These are phyloP conservation scores for Carassius gibelio DNA, from an alignment of 2,113 vertebrate genomes.

Conservation along the genomic window DNA sequence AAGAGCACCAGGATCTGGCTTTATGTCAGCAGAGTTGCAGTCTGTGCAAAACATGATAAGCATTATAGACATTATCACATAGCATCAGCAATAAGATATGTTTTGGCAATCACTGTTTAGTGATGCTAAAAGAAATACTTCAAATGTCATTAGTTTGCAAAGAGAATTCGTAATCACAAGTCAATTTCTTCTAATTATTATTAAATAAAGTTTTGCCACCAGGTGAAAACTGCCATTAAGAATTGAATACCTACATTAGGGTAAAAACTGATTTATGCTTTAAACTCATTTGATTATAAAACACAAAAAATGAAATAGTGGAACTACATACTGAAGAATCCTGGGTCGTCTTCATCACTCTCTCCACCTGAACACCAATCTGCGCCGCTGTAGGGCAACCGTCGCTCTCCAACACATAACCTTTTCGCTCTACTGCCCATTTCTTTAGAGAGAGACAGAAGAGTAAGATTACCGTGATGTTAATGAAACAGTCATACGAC, in stretches of 20 bases:
- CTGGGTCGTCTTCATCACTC: conserved; percentile 81
- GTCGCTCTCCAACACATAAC: conserved; percentile 80
- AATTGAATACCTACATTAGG: too few species aligned
- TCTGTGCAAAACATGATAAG: conserved; percentile 72
- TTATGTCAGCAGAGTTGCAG: conserved; percentile 93
- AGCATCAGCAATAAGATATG: background rate
- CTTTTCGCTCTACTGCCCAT: conserved; percentile 76
- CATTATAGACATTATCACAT: background rate
- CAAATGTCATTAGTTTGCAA: too few species aligned
- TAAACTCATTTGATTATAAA: too few species aligned
- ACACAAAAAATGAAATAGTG: background rate
- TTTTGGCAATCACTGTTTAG: too few species aligned
- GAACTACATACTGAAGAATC: conserved; percentile 67
- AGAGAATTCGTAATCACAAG: too few species aligned
- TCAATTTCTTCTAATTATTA: too few species aligned
- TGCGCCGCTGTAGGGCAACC: conserved; percentile 80
- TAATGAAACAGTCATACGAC: background rate
- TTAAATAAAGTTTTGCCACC: too few species aligned
- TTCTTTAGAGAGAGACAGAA: conserved; percentile 49
- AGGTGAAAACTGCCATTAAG: too few species aligned
- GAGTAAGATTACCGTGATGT: background rate
- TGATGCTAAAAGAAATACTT: too few species aligned
- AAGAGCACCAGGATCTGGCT: conserved; percentile 90
- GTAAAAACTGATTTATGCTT: too few species aligned
- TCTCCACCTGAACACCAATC: conserved; percentile 84